phyloP scores from a whole-genome alignment of 2,797 vertebrate genomes.

The Mallotus villosus region DNA sequence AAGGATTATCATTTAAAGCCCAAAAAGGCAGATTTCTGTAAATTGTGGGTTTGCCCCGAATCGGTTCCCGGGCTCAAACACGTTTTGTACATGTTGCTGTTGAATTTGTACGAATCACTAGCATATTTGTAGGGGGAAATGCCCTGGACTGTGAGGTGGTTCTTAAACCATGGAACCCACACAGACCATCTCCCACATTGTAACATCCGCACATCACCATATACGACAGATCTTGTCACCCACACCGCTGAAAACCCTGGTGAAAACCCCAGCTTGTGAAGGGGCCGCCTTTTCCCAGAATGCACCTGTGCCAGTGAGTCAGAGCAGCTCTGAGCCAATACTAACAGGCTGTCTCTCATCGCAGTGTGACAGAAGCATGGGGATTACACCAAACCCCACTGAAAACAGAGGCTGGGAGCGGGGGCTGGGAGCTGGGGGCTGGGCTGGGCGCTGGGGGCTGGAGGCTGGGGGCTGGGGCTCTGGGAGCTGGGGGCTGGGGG shows the following conservation, averaged over 20 bases:
- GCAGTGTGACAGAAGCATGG: constrained; percentile 63
- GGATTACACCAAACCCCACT: constrained; percentile 66
- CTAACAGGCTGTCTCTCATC: constrained; percentile 72
- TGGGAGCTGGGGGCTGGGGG: constrained; percentile 45
- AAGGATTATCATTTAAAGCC: constrained; percentile 55
- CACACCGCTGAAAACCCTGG: constrained; percentile 28
- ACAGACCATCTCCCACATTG: background rate
- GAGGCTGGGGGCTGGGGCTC: no score
- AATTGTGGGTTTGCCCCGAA: constrained; percentile 45
- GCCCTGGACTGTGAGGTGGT: no score
- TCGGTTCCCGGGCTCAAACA: constrained; percentile 56
- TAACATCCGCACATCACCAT: background rate
- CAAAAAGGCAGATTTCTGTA: constrained; percentile 43
- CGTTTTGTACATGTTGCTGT: background rate
- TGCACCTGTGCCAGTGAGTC: constrained; percentile 70
- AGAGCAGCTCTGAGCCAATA: constrained; percentile 60
- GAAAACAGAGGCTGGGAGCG: constrained; percentile 67
- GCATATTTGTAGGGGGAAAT: no score
- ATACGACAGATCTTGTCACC: constrained; percentile 15
- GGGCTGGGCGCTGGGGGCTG: constrained; percentile 50
- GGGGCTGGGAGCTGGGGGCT: constrained; percentile 45
- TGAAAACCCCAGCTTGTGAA: constrained; percentile 18
- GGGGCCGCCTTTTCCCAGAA: constrained; percentile 47
- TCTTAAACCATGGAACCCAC: no score
- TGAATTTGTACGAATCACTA: background rate